A percentile compares a stretch with the other conserved stretches of the same genome.
Conservation (phyloP, 92 coral and sea anemone species). For the Zoanthus sociatus region DNA sequence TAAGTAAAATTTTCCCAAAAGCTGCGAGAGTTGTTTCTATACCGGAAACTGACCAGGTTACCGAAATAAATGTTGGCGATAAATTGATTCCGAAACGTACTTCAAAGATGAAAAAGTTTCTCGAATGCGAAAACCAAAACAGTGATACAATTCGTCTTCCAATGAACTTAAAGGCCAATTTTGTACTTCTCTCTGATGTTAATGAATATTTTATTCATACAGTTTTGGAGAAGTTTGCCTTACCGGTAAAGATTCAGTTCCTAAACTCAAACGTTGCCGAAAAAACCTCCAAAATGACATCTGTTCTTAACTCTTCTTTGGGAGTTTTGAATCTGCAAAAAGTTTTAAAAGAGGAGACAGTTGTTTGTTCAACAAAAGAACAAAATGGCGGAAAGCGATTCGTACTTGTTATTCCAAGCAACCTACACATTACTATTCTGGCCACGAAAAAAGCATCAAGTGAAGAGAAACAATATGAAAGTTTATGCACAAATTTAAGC, state of each 20-base stretch:
- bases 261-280: background rate
- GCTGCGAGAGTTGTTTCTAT: background rate
- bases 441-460: background rate
- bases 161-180: background rate
- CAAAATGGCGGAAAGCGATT: background rate
- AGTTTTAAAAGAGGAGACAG: conserved; percentile 9
- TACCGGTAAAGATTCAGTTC: background rate
- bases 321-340: conserved; percentile 3
- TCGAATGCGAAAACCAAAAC: conserved; percentile 9
- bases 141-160: background rate
- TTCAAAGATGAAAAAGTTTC: background rate
- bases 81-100: background rate
- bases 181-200: background rate
- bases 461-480: background rate
- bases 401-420: background rate
- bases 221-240: background rate
- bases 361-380: conserved; percentile 20
- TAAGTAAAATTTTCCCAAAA: background rate
- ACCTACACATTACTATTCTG: background rate
- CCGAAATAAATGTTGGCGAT: background rate
- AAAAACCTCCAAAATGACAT: background rate
- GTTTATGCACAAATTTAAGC: background rate
- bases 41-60: background rate
- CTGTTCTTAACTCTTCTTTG: conserved; percentile 4
- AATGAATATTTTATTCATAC: background rate